These are phyloP conservation scores for Sebastes diaconus DNA, from an alignment of 2,797 vertebrate genomes.

Conservation along the genomic window DNA sequence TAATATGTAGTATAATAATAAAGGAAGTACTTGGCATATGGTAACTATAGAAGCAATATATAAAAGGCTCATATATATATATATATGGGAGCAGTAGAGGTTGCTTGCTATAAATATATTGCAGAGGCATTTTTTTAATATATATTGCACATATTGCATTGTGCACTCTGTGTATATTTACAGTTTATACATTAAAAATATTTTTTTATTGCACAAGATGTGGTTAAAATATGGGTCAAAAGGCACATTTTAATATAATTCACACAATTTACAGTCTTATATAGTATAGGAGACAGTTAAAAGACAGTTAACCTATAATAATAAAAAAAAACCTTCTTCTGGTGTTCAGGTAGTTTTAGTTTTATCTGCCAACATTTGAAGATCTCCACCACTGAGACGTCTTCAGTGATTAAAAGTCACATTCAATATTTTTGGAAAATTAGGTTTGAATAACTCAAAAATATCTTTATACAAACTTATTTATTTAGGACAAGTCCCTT, in stretches of 20 bases:
- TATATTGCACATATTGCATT: too few relatives aligned
- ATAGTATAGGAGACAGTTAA: neutral
- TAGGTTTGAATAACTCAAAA: accelerated
- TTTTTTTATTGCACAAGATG: neutral
- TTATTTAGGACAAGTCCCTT: neutral
- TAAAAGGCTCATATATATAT: too few relatives aligned
- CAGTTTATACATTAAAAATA: neutral
- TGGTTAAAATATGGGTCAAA: neutral
- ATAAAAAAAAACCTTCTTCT: neutral
- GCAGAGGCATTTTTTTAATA: too few relatives aligned
- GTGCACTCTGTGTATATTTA: neutral
- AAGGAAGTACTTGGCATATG: too few relatives aligned
- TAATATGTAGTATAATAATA: too few relatives aligned
- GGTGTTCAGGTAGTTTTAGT: neutral
- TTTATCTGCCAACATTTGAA: neutral
- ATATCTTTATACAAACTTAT: neutral
- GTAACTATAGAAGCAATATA: too few relatives aligned
- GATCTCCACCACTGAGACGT: neutral
- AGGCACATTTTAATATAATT: neutral
- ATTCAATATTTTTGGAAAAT: neutral
- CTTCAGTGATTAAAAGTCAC: neutral
- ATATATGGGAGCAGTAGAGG: too few relatives aligned
- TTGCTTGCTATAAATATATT: too few relatives aligned
- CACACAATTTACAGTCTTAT: neutral
- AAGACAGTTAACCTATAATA: neutral